A percentile compares a stretch with the other conserved stretches of the same genome.
These are phyloP conservation scores for Cosmorhoe ocellata DNA, from an alignment of 2,888 invertebrate species.

Conservation along the genomic window DNA sequence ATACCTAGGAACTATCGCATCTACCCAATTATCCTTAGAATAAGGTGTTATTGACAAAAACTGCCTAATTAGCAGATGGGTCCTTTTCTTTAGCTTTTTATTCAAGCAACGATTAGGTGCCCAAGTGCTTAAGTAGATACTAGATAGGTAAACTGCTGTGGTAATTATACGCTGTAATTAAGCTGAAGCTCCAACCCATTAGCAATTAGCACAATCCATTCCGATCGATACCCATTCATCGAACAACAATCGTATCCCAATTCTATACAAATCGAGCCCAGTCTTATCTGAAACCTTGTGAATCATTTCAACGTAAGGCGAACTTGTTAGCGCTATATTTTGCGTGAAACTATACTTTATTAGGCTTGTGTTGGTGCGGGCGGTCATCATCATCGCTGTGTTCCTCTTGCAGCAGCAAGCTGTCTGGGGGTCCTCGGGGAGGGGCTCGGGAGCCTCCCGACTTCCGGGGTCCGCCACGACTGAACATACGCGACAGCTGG, in stretches of 20 bases:
- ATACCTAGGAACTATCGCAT: no score
- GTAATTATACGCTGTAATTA: slow-evolving; percentile 14
- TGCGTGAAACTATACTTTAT: slow-evolving; percentile 24
- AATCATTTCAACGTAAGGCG: slow-evolving; percentile 49
- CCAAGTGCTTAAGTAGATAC: not conserved
- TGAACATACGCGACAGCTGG: slow-evolving; percentile 89
- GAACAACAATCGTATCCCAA: slow-evolving; percentile 50
- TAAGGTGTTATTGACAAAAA: no score
- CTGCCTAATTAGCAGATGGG: no score
- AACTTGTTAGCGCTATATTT: slow-evolving; percentile 5
- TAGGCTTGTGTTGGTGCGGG: slow-evolving; percentile 50
- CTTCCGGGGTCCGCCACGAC: slow-evolving; percentile 83
- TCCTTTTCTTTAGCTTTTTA: not conserved
- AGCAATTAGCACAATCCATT: slow-evolving; percentile 18
- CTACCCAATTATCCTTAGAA: no score
- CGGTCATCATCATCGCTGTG: slow-evolving; percentile 84
- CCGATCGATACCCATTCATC: slow-evolving; percentile 15
- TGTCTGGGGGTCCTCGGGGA: slow-evolving; percentile 80
- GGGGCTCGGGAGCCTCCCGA: slow-evolving; percentile 62
- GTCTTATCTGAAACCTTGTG: slow-evolving; percentile 73
- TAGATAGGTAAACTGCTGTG: not conserved
- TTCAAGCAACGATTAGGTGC: not conserved
- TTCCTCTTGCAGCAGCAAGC: slow-evolving; percentile 83
- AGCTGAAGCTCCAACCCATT: slow-evolving; percentile 16
- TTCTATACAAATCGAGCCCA: slow-evolving; percentile 62